Evolutionary conservation across 2,888 invertebrate species (phyloP).

Genomic region (Autographa gamma): DNA sequence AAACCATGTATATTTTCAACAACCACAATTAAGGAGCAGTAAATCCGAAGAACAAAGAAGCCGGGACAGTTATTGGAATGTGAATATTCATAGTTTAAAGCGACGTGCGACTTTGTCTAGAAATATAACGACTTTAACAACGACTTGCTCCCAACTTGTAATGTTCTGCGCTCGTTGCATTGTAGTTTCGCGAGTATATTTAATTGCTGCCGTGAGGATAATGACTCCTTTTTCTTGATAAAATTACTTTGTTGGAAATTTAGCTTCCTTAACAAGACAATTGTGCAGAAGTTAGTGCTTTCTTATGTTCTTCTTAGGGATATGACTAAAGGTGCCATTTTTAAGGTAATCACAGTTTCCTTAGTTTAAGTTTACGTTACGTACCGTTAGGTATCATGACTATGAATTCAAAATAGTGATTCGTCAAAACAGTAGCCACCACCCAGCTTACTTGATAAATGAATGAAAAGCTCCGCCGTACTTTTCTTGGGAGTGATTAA

Average conservation of each 20-base stretch:
- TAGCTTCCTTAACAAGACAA: conserved; percentile 39
- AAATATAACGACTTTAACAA: conserved; percentile 62
- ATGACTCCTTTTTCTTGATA: conserved; percentile 40
- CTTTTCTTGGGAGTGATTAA: too few relatives aligned
- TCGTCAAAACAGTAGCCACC: too few relatives aligned
- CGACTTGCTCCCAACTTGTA: conserved; percentile 42
- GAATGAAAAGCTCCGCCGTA: too few relatives aligned
- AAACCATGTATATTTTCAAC: conserved; percentile 5
- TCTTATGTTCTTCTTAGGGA: neutral
- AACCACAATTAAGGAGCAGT: conserved; percentile 39
- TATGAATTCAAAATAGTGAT: too few relatives aligned
- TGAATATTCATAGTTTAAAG: conserved; percentile 58
- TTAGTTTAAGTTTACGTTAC: too few relatives aligned
- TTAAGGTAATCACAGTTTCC: too few relatives aligned
- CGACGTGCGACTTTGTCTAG: conserved; percentile 48
- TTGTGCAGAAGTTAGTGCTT: conserved; percentile 13
- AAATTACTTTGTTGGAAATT: conserved; percentile 17
- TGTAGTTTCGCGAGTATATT: conserved; percentile 46
- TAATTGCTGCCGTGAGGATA: conserved; percentile 37
- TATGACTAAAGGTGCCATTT: neutral
- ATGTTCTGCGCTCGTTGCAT: conserved; percentile 24
- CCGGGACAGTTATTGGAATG: conserved; percentile 50
- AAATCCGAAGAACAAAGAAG: conserved; percentile 37
- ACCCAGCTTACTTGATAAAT: too few relatives aligned
- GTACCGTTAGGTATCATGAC: too few relatives aligned